Conservation (phyloP, 2,797 vertebrate genomes). For the Sebastes matsubarae region DNA sequence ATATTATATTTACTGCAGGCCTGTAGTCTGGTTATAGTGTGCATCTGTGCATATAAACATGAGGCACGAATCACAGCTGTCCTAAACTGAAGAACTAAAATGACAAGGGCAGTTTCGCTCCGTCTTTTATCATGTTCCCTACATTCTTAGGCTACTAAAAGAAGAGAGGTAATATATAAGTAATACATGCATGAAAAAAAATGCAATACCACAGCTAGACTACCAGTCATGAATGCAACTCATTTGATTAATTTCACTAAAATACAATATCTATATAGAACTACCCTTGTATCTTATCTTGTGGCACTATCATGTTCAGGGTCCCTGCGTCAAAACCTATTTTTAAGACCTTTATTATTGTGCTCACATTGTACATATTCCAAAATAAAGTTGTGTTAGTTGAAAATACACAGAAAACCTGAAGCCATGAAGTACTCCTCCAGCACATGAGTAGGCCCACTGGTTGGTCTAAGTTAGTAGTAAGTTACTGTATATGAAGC, state of each 20-base stretch:
- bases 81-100: too few species aligned
- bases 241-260: not conserved
- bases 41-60: not conserved
- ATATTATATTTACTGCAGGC: not conserved
- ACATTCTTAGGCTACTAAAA: not conserved
- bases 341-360: not conserved
- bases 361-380: not conserved
- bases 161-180: not conserved
- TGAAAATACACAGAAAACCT: not conserved
- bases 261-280: not conserved
- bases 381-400: not conserved
- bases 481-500: too few species aligned
- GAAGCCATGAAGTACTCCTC: not conserved
- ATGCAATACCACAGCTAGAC: not conserved
- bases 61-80: not conserved
- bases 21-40: not conserved
- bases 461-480: not conserved
- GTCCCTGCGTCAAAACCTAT: not conserved
- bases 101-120: not conserved
- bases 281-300: not conserved
- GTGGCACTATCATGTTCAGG: not conserved
- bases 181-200: not conserved
- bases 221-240: not conserved
- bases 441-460: not conserved
- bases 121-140: not conserved